Base-by-base conservation (phyloP, 1,140 invertebrate genomes). In the Drosophila pseudoobscura region DNA sequence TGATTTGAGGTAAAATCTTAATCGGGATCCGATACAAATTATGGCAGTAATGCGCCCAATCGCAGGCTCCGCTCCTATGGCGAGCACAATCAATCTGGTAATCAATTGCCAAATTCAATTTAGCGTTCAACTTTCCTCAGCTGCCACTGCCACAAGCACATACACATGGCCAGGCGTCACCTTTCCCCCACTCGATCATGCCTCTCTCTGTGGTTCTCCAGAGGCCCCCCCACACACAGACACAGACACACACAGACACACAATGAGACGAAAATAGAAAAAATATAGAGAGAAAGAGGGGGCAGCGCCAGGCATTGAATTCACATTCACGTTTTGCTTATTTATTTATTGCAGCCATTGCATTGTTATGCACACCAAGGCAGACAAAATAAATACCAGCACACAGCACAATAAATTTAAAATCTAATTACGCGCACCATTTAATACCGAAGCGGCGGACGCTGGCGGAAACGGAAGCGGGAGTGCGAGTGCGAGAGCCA, bases 391-490 rank as follows among this genome's bases (percentile, higher is more conserved):
- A 75, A 66, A 76, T 59, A 65, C 70, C 63, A 51, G 52, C 46
- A 78, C 61, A 59, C 75, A 70, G 63, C 68, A 87, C 83, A 88
- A 88, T 88, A 88, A 88, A 88, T 88, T 88, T 88, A 79, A 88
- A 88, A 88, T 88, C 83, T 88, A 88, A 88, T 88, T 88, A 88
- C 83, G 83, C 83, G 83, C 83, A 82, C 83, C 83, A 88, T 88
- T 88, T 88, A 88, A 88, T 88, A 88, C 88, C 78, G 78, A 59
- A 78, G 66, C 72, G 66, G 59, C 49, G 58, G 39, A 44, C 61
- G 74, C 58, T 20, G 41, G 44, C 57, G 60, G 52, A 73, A 75
- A 53, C 76, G 80, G 78, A 82, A 70, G 35, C 43, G 66, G 64
- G 49, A 57, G 65, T 64, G 60, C 44, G 15, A 65, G 49, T 59